Base-by-base conservation (phyloP, 2,888 invertebrate species). In the Andrena bicolor region DNA sequence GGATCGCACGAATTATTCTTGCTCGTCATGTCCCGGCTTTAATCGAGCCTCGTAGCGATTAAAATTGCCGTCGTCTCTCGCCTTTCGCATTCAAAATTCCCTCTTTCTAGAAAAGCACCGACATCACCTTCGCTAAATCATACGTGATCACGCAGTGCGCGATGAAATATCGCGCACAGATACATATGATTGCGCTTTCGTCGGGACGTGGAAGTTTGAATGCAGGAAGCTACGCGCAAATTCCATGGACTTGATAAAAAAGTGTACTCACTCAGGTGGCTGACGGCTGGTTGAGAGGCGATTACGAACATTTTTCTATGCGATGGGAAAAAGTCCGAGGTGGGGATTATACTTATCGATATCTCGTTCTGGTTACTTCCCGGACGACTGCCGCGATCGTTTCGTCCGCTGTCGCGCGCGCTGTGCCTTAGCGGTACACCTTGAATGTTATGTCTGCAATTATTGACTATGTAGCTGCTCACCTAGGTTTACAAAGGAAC, bases 261-360 rank as follows among this genome's bases (percentile, higher is more conserved):
- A 41, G 26, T 48, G 3, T 64, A 84, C 91, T 90, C 88, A 93
- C 93, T 93, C 87, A 93, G 90, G 49, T 92, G 92, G 28, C 89
- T 87, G 74, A 89, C 86, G 73, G 82, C 88, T 10, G 91, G 86
- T n/a, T 92, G 92, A 4, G 92, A 92, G 28, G 92, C 89, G 70
- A 90, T 89, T 26, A 93, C 87, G 58, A 92, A 78, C 87, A 93
- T 92, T 86, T 93, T 93, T 78, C 90, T 90, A 77, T 93, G 92
- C 16, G 90, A 82, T 51, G 92, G 90, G 65, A 92, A 85, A 49
- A 89, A 82, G 32, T 90, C 92, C 56, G 92, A 90, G 16, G 92
- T 89, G 26, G 93, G 90, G 69, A 93, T 92, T 76, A 93, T 89
- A 76, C 91, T 93, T 83, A 93, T 92, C 66, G 93, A 91, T 86